phyloP scores from a whole-genome alignment of 1,140 invertebrate species.

The Arion vulgaris region DNA sequence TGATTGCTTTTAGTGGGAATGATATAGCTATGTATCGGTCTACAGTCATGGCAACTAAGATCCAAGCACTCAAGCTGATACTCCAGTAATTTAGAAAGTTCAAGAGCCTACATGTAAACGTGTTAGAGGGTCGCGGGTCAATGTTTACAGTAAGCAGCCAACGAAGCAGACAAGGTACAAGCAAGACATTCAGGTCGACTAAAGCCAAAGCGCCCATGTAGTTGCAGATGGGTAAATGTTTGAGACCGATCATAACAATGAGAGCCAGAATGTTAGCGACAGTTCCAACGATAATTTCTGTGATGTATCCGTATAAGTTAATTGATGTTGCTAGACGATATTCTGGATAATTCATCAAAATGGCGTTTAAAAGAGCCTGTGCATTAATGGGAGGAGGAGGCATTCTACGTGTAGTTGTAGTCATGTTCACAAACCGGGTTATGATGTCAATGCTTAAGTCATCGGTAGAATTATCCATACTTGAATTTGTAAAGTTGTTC shows the following conservation, averaged over 20 bases:
- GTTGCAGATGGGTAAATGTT: slow-evolving; percentile 60
- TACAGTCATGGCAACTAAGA: slow-evolving; percentile 65
- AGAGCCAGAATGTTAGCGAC: slow-evolving; percentile 65
- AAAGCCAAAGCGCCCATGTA: slow-evolving; percentile 65
- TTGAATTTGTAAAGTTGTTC: background rate
- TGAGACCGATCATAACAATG: slow-evolving; percentile 60
- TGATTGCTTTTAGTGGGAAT: slow-evolving; percentile 54
- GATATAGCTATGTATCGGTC: slow-evolving; percentile 60
- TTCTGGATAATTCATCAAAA: slow-evolving; percentile 28
- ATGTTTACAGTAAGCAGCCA: slow-evolving; percentile 49
- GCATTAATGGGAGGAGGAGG: background rate
- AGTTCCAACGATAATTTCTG: slow-evolving; percentile 61
- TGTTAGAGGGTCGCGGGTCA: slow-evolving; percentile 41
- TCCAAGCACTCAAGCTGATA: slow-evolving; percentile 60
- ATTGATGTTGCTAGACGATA: slow-evolving; percentile 47
- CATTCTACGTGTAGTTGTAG: background rate
- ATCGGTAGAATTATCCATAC: background rate
- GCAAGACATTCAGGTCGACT: slow-evolving; percentile 60
- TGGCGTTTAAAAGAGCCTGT: background rate
- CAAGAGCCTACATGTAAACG: slow-evolving; percentile 46
- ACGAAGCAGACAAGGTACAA: slow-evolving; percentile 48
- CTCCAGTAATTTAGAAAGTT: slow-evolving; percentile 55
- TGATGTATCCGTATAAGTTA: slow-evolving; percentile 55
- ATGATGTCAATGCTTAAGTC: background rate
- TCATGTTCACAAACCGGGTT: background rate